Evolutionary conservation across 2,113 vertebrate species (phyloP), one percentile per base, ranked within the genome.

Genomic region (Hydrolagus affinis): DNA sequence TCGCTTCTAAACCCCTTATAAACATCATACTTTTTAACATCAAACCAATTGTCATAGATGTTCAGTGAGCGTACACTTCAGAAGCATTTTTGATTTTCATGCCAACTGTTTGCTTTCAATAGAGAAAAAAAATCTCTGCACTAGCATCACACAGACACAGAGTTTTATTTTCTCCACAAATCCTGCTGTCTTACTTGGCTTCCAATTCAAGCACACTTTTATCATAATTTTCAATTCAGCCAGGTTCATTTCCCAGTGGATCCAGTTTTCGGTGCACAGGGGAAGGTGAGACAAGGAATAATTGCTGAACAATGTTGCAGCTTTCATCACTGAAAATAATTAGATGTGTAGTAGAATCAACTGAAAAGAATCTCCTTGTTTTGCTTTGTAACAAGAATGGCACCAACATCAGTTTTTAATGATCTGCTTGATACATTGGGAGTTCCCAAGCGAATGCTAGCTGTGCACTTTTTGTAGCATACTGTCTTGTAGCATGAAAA

Each of bases 361-460:
- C 32, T 83, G 78, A 83, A 83, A 83, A 83, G 78, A 83, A 62
- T 66, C 60, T 83, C 15, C 78, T 83, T 30, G 60, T 68, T 64
- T 83, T 83, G 78, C 78, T 83, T 83, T 83, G 64, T 66, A 68
- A 64, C 60, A 60, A 83, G 62, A 30, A 44, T 4, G 23, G 60
- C 66, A 62, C 78, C 66, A 62, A 60, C 78, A 83, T 83, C 78
- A 83, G 60, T 62, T 66, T 83, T 83, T 83, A 83, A 83, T 83
- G 78, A 83, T 83, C 78, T 64, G 78, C 60, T 28, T 64, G 59
- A 83, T 62, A 83, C 78, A 83, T 83, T 17, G 11, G 60, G 66
- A 30, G 25, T 83, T 62, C 78, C 78, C 66, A 14, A 30, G 62
- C 28, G 59, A 62, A 68, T 83, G 66, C 62, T 83, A 17, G 25